These are phyloP conservation scores for Neofelis nebulosa DNA, from an alignment of 2,113 vertebrate species.

Conservation along the genomic window DNA sequence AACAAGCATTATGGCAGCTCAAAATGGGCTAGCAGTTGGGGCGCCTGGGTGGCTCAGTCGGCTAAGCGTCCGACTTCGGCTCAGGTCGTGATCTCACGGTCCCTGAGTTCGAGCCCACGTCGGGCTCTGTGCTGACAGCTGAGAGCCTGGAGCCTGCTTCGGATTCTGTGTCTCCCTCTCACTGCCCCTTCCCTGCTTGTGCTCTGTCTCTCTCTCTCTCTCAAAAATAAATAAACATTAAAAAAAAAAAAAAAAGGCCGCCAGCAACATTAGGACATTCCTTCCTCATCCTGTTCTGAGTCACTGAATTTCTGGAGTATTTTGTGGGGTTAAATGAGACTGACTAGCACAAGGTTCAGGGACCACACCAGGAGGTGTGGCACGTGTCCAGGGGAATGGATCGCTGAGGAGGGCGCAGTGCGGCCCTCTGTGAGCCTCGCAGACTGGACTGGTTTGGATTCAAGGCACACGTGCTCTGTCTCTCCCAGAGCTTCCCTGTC, in stretches of 20 bases:
- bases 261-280: neutral
- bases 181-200: too few relatives aligned
- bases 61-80: too few relatives aligned
- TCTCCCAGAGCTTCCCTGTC: neutral
- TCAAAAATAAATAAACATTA: too few relatives aligned
- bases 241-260: neutral
- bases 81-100: too few relatives aligned
- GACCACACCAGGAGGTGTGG: neutral
- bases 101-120: too few relatives aligned
- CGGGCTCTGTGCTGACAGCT: too few relatives aligned
- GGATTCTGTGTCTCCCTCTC: too few relatives aligned
- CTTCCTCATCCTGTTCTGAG: neutral
- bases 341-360: neutral
- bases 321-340: neutral
- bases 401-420: rapidly evolving
- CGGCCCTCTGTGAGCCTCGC: neutral
- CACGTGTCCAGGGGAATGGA: rapidly evolving
- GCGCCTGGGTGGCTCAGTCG: too few relatives aligned
- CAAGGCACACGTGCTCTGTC: neutral
- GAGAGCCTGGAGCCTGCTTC: too few relatives aligned
- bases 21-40: neutral
- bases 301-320: neutral
- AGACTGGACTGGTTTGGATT: neutral
- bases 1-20: neutral
- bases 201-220: too few relatives aligned